Evolutionary conservation across 1,140 invertebrate species (phyloP), one percentile per base, ranked within the genome.

Genomic region (Acromyrmex echinatior): DNA sequence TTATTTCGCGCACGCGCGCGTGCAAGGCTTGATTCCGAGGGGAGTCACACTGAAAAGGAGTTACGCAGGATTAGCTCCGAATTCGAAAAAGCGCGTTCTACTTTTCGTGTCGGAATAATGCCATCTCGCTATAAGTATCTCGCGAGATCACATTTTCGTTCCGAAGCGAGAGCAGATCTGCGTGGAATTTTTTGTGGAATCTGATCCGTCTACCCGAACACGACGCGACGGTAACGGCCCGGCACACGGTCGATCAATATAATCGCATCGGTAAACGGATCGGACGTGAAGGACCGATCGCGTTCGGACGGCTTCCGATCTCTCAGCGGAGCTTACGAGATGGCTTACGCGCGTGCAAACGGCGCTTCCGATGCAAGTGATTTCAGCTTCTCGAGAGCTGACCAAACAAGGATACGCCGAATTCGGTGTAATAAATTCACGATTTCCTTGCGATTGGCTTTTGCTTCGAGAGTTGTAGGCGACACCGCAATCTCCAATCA

Each of bases 401-500:
- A 88, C 87, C 90, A 92, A 92, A 92, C 89, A 92, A 81, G 85
- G 91, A 92, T 92, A 92, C 87, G 82, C 80, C 53, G 78, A 85
- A 86, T 88, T 88, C 81, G 39, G 73, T 62, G 77, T 92, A 90
- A 92, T 93, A 93, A 93, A 93, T 93, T 93, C 89, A 78, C 91
- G 76, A 80, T 86, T 87, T 92, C 66, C 66, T 88, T 79, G 25
- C 78, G 90, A 93, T 93, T 91, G 92, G 89, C 90, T 91, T 85
- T 31, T 88, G 63, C 74, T 51, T 58, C 21, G 60, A 12, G 12
- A 66, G 28, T 60, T 31, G 66, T 25, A 3, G 45, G 58, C 62
- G 58, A 88, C 87, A 49, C 25, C 66, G 71, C 88, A 92, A 92
- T 92, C 90, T 92, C 77, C 68, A 86, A 92, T 92, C 90, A 60